Evolutionary conservation across 2,888 invertebrate genomes (phyloP), one percentile per base, ranked within the genome.

Genomic region (Cremastinae sp.): DNA sequence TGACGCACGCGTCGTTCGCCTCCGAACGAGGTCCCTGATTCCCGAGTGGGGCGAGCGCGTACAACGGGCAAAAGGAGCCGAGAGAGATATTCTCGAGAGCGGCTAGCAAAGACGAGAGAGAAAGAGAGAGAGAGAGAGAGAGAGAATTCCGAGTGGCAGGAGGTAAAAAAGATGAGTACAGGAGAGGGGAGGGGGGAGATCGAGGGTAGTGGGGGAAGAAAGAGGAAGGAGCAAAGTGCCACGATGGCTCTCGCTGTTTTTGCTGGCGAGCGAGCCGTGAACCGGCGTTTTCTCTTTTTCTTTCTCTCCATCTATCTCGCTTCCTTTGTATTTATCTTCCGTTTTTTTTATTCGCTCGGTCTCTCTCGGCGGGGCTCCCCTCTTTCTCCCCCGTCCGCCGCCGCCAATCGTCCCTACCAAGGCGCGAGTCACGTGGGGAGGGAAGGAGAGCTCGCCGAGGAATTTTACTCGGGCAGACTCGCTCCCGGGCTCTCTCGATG

Each of bases 401-500:
- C 59, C 58, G 45, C 47, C 14, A 56, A 12, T 56, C 12, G 3
- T 10, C 12, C 45, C 34, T 20, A 47, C 12, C 12, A 14, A 45
- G 12, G 12, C 14, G n/a, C 45, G 12, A 10, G 45, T 12, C 4
- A n/a, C 28, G 14, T 16, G 36, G 62, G 20, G 53, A 10, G 12
- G 43, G 61, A 34, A 12, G 20, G 56, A 8, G 56, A n/a, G 51
- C 47, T 82, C 83, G 84, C 82, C 84, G 85, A 89, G 88, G 88
- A 89, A 89, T 89, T 88, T 87, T 88, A 86, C 87, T 86, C 84
- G 81, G 82, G 84, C 83, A 87, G 87, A 88, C 87, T 86, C 85
- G 86, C 84, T 87, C 85, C 84, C 84, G 81, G 82, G 83, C 84
- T 80, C 84, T 80, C 80, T 80, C 81, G 81, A 78, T 74, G 59